These are phyloP conservation scores for Carcina quercana DNA, from an alignment of 2,888 invertebrate species.

Conservation along the genomic window DNA sequence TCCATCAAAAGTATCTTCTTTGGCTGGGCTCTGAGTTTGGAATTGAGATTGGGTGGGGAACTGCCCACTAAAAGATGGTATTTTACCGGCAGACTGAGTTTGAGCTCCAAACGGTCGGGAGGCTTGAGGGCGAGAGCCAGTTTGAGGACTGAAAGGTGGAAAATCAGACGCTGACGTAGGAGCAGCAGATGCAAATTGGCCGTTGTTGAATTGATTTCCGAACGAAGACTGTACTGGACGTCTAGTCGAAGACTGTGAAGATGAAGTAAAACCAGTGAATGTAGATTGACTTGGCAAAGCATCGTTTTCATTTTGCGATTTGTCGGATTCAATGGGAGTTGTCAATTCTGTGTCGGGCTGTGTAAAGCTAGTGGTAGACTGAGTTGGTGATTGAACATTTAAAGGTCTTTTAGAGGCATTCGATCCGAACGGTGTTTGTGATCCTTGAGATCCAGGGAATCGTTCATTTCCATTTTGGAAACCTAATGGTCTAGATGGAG, in stretches of 20 bases:
- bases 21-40: too few species aligned
- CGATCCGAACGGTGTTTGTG: conserved; percentile 8
- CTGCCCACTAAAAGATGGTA: too few species aligned
- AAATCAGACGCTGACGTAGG: conserved; percentile 13
- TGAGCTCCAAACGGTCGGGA: conserved; percentile 4
- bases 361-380: conserved; percentile 27
- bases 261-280: too few species aligned
- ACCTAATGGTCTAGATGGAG: conserved; percentile 6
- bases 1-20: too few species aligned
- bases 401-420: conserved; percentile 8
- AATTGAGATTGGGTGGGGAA: conserved; percentile 12
- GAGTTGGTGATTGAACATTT: conserved; percentile 10
- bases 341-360: conserved; percentile 36
- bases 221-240: conserved; percentile 13
- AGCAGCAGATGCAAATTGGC: conserved; percentile 7
- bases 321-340: conserved; percentile 34
- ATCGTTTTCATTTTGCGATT: background rate
- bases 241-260: conserved; percentile 3
- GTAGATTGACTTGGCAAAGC: background rate
- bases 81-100: conserved; percentile 6
- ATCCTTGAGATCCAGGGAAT: conserved; percentile 6
- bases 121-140: conserved; percentile 7
- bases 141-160: conserved; percentile 12
- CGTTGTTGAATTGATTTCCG: conserved; percentile 7
- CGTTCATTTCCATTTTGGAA: conserved; percentile 5